Evolutionary conservation across 2,888 invertebrate genomes (phyloP).

Genomic region (Litoditis marina): DNA sequence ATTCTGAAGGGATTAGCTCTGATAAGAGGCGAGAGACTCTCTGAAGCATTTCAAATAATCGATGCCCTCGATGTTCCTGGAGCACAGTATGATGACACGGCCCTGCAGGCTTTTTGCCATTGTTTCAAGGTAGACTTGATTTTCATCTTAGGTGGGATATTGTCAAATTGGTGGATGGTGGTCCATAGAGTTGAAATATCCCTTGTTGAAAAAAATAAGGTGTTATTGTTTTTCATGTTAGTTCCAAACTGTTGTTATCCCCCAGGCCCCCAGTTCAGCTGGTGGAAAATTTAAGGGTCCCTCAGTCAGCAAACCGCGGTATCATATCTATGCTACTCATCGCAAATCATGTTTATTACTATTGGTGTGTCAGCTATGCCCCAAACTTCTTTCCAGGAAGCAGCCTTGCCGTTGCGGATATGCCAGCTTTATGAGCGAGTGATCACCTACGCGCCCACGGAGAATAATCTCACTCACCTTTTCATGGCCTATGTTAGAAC

Average conservation of each 20-base stretch:
- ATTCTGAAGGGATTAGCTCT: constrained; percentile 88
- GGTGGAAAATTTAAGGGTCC: too few species aligned
- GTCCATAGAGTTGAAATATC: too few species aligned
- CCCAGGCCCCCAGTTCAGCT: too few species aligned
- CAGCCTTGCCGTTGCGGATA: constrained; percentile 70
- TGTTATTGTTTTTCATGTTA: too few species aligned
- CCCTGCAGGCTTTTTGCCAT: constrained; percentile 89
- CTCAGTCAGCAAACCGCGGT: too few species aligned
- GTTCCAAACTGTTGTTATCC: too few species aligned
- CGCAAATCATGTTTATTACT: not conserved
- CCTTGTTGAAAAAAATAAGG: too few species aligned
- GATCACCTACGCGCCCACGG: constrained; percentile 78
- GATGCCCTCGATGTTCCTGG: constrained; percentile 73
- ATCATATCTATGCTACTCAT: too few species aligned
- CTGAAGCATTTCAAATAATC: constrained; percentile 76
- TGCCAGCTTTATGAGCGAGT: constrained; percentile 85
- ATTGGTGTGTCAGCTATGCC: constrained; percentile 22
- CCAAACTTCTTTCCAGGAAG: constrained; percentile 66
- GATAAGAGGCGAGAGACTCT: constrained; percentile 79
- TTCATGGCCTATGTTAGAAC: constrained; percentile 93
- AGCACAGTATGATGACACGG: constrained; percentile 83
- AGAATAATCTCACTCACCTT: constrained; percentile 86
- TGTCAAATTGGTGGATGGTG: too few species aligned
- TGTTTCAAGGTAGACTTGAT: constrained; percentile 75
- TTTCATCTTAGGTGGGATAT: too few species aligned